phyloP scores from a whole-genome alignment of 2,888 invertebrate genomes.

The Orthosia gracilis region DNA sequence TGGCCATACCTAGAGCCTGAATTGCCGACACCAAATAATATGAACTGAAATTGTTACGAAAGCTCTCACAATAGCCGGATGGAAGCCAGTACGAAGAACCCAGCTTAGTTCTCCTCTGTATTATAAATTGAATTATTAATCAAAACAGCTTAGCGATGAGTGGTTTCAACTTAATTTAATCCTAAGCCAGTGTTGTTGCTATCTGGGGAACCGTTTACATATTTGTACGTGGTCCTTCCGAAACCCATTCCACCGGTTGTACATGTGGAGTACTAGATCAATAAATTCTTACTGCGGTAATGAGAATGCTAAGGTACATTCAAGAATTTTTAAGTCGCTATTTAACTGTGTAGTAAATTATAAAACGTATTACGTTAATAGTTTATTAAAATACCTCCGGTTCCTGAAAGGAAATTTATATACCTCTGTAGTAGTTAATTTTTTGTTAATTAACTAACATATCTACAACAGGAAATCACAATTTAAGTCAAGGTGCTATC shows the following conservation, averaged over 20 bases:
- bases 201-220: slow-evolving; percentile 59
- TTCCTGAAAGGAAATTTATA: neutral
- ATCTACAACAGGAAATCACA: neutral
- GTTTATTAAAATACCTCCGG: neutral
- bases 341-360: slow-evolving; percentile 17
- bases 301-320: slow-evolving; percentile 10
- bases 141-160: slow-evolving; percentile 65
- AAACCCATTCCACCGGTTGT: slow-evolving; percentile 23
- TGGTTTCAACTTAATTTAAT: slow-evolving; percentile 67
- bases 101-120: slow-evolving; percentile 45
- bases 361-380: neutral
- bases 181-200: slow-evolving; percentile 55
- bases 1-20: neutral
- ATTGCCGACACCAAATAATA: neutral
- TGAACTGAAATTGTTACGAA: slow-evolving; percentile 11
- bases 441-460: neutral
- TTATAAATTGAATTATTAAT: slow-evolving; percentile 67
- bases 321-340: neutral
- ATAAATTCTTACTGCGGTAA: slow-evolving; percentile 35
- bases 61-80: slow-evolving; percentile 6
- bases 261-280: slow-evolving; percentile 22
- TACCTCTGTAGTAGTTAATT: neutral
- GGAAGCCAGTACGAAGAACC: slow-evolving; percentile 13
- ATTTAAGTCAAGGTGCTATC: neutral
- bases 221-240: slow-evolving; percentile 35